A percentile compares a stretch with the other conserved stretches of the same genome.
Conservation (phyloP, 2,113 vertebrate species). For the Xenopus borealis region DNA sequence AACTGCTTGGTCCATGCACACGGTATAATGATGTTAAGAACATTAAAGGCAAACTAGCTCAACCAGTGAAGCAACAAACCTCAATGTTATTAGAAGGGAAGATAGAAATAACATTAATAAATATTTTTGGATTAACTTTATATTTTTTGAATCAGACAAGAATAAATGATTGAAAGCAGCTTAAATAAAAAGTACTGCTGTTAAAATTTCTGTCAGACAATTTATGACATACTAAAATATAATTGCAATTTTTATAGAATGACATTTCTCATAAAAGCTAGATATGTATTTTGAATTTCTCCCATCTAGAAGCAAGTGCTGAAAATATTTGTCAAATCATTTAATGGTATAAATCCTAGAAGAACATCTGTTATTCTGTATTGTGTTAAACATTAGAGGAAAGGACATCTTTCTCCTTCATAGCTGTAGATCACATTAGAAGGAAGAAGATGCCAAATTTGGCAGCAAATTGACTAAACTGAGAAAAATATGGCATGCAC, state of each 20-base stretch:
- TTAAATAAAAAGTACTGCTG: conserved; percentile 57
- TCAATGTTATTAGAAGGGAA: conserved; percentile 42
- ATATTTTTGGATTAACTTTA: conserved; percentile 30
- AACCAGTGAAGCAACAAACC: conserved; percentile 21
- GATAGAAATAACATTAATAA: conserved; percentile 44
- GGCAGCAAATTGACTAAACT: too few species aligned
- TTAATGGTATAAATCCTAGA: conserved; percentile 43
- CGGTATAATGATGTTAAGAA: conserved; percentile 6
- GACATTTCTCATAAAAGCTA: conserved; percentile 56
- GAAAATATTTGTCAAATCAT: conserved; percentile 52
- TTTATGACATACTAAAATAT: conserved; percentile 56
- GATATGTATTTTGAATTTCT: conserved; percentile 54
- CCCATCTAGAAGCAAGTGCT: conserved; percentile 53
- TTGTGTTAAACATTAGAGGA: conserved; percentile 29
- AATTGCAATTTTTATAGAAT: conserved; percentile 59
- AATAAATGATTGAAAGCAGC: conserved; percentile 49
- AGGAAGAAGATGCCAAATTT: neutral
- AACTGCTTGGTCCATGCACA: conserved; percentile 1
- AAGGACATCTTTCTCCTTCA: conserved; percentile 10
- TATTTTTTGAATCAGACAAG: conserved; percentile 45
- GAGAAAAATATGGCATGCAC: too few species aligned
- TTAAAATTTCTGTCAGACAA: conserved; percentile 52
- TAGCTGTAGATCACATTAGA: conserved; percentile 13
- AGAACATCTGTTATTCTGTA: conserved; percentile 31
- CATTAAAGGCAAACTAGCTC: conserved; percentile 4